These are phyloP conservation scores for Toxostoma redivivum DNA, from an alignment of 2,113 vertebrate genomes.

Conservation along the genomic window DNA sequence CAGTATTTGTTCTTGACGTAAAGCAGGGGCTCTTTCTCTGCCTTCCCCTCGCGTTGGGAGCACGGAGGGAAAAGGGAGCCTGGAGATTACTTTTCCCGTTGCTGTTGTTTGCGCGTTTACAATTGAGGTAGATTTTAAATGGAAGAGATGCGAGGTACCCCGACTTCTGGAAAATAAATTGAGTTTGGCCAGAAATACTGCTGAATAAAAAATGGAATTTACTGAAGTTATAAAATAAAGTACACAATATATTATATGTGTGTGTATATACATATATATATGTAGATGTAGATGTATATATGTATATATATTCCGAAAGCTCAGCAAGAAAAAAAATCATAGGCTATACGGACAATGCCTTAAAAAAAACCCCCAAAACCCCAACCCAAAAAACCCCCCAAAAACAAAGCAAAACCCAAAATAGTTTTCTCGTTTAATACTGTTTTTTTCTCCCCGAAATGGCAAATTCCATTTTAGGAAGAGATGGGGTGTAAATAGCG, in stretches of 20 bases:
- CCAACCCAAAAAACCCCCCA: too few relatives aligned
- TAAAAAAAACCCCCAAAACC: not conserved
- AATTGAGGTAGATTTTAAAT: not conserved
- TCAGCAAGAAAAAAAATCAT: not conserved
- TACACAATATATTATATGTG: not conserved
- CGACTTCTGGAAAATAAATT: not conserved
- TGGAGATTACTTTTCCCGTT: not conserved
- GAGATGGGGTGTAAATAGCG: not conserved
- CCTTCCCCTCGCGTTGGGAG: not conserved
- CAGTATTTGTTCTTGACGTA: not conserved
- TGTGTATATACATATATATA: too few relatives aligned
- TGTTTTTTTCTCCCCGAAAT: not conserved
- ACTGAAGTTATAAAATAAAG: not conserved
- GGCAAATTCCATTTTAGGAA: not conserved
- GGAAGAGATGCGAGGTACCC: not conserved
- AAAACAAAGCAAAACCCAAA: not conserved
- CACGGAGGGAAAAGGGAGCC: not conserved
- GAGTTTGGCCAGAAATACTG: not conserved
- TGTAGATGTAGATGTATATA: not conserved
- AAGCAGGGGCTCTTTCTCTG: not conserved
- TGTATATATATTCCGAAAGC: not conserved
- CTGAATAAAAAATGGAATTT: not conserved
- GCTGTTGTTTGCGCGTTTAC: not conserved
- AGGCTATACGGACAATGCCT: not conserved
- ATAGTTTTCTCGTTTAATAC: not conserved